Conservation (phyloP, 2,113 vertebrate genomes). For the Xiphias gladius region DNA sequence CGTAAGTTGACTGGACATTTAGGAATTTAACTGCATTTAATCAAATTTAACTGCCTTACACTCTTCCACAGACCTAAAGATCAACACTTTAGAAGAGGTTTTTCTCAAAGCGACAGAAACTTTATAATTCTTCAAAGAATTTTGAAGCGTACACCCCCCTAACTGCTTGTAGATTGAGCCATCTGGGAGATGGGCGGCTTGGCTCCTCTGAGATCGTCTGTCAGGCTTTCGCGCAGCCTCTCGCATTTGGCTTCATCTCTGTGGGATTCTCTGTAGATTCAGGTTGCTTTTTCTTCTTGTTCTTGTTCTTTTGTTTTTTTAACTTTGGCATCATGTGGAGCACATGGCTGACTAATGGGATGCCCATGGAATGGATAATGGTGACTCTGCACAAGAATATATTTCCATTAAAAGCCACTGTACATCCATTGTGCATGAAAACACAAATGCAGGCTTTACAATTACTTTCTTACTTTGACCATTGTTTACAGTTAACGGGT, state of each 20-base stretch:
- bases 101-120: conserved; percentile 45
- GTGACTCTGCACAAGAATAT: conserved; percentile 49
- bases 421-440: neutral
- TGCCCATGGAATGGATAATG: conserved; percentile 22
- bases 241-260: conserved; percentile 60
- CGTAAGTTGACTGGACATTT: neutral
- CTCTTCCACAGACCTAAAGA: conserved; percentile 6
- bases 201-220: conserved; percentile 65
- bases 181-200: conserved; percentile 76
- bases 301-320: conserved; percentile 24
- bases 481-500: conserved; percentile 8
- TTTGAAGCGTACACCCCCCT: conserved; percentile 40
- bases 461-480: neutral
- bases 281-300: conserved; percentile 41
- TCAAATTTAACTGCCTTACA: neutral
- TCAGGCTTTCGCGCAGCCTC: conserved; percentile 54
- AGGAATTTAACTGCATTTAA: neutral
- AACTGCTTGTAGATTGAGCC: conserved; percentile 64
- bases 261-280: conserved; percentile 60
- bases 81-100: conserved; percentile 27
- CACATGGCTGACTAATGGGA: conserved; percentile 51
- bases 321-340: conserved; percentile 20
- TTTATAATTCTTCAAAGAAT: conserved; percentile 50
- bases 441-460: neutral
- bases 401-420: conserved; percentile 8